phyloP scores from a whole-genome alignment of 2,888 invertebrate genomes.

The Scaptomyza tumidula region DNA sequence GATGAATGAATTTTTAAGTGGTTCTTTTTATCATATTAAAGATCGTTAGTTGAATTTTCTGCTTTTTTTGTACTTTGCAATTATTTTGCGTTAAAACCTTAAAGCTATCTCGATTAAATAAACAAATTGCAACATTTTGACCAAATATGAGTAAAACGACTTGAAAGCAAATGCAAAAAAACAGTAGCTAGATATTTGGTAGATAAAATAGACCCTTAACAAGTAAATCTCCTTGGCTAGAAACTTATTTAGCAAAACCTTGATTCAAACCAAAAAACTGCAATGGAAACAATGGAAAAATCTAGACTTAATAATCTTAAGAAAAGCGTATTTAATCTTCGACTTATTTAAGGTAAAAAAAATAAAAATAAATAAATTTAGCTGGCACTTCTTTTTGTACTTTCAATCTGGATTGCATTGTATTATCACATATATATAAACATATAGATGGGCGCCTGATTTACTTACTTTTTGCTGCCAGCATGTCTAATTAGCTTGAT shows the following conservation, averaged over 20 bases:
- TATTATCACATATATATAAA: slow-evolving; percentile 1
- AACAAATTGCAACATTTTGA: no score
- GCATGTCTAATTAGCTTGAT: slow-evolving; percentile 60
- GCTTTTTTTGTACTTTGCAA: not conserved
- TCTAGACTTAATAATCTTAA: not conserved
- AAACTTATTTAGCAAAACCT: no score
- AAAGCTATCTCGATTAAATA: not conserved
- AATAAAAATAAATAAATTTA: not conserved
- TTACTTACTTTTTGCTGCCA: slow-evolving; percentile 29
- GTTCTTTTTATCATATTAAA: not conserved
- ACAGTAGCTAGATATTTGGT: not conserved
- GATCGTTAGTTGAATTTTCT: not conserved
- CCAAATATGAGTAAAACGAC: no score
- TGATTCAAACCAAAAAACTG: no score
- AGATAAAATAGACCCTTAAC: not conserved
- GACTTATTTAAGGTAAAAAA: not conserved
- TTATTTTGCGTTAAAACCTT: not conserved
- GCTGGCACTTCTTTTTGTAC: slow-evolving; percentile 6
- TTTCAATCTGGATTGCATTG: slow-evolving; percentile 43
- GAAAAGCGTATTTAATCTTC: not conserved
- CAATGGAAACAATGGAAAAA: not conserved
- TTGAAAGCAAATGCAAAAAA: not conserved
- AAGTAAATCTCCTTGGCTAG: no score
- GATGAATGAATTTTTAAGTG: not conserved
- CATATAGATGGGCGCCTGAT: slow-evolving; percentile 26